phyloP scores from a whole-genome alignment of 1,140 invertebrate species.

The Streblospio benedicti region DNA sequence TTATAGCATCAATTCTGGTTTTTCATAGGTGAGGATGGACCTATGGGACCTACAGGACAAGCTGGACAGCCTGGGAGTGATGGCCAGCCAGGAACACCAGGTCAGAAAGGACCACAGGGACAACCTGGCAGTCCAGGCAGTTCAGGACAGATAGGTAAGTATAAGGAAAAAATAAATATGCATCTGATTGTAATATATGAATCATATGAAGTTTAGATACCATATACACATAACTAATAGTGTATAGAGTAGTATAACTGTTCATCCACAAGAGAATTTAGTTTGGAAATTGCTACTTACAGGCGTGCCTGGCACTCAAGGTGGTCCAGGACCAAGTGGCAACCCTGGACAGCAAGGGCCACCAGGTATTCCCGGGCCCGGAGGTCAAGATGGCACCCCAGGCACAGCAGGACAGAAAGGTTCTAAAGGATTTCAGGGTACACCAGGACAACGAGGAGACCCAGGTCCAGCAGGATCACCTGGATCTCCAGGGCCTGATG shows the following conservation, averaged over 20 bases:
- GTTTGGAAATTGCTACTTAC: too few species aligned
- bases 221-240: too few species aligned
- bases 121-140: slow-evolving; percentile 3
- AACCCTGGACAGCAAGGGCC: slow-evolving; percentile 5
- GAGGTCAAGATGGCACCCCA: not conserved
- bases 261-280: too few species aligned
- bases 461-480: slow-evolving; percentile 55
- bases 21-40: slow-evolving; percentile 49
- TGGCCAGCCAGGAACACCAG: not conserved
- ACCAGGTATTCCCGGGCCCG: not conserved
- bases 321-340: slow-evolving; percentile 48
- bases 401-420: slow-evolving; percentile 10
- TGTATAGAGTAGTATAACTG: too few species aligned
- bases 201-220: not conserved
- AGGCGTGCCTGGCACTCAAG: slow-evolving; percentile 1
- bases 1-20: too few species aligned
- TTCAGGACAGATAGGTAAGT: slow-evolving; percentile 9
- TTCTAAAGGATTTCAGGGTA: slow-evolving; percentile 49
- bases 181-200: not conserved
- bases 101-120: slow-evolving; percentile 4
- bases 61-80: not conserved
- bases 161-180: not conserved
- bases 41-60: slow-evolving; percentile 60
- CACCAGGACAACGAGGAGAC: slow-evolving; percentile 66
- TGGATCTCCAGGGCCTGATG: slow-evolving; percentile 24